Evolutionary conservation across 2,113 vertebrate species (phyloP).

Genomic region (Corvus moneduloides): DNA sequence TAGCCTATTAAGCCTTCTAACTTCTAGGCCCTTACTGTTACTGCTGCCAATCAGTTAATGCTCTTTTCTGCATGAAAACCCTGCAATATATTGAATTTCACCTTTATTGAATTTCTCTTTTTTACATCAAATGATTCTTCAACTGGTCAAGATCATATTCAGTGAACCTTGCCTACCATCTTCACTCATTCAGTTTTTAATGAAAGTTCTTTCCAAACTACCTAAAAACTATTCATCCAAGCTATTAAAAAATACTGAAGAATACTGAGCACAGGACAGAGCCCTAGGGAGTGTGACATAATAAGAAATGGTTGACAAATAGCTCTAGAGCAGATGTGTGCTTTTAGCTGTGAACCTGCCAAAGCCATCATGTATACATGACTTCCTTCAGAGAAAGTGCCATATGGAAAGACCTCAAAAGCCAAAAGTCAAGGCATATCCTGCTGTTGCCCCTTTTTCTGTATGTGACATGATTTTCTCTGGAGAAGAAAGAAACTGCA

Average conservation of each 20-base stretch:
- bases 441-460: background rate
- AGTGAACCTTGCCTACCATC: background rate
- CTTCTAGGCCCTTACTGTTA: background rate
- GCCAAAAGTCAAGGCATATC: background rate
- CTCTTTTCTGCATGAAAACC: background rate
- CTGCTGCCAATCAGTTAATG: background rate
- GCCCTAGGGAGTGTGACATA: background rate
- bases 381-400: background rate
- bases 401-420: background rate
- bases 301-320: background rate
- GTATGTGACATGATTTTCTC: background rate
- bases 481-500: background rate
- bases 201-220: background rate
- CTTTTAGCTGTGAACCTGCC: background rate
- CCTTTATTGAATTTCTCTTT: background rate
- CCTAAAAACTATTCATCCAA: background rate
- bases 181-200: background rate
- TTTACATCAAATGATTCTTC: background rate
- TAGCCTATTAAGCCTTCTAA: background rate
- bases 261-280: background rate
- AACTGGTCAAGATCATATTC: background rate
- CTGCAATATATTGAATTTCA: background rate
- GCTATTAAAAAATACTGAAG: background rate
- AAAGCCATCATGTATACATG: background rate
- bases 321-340: background rate